Evolutionary conservation across 2,113 vertebrate genomes (phyloP).

Genomic region (Eupsittula cactorum): DNA sequence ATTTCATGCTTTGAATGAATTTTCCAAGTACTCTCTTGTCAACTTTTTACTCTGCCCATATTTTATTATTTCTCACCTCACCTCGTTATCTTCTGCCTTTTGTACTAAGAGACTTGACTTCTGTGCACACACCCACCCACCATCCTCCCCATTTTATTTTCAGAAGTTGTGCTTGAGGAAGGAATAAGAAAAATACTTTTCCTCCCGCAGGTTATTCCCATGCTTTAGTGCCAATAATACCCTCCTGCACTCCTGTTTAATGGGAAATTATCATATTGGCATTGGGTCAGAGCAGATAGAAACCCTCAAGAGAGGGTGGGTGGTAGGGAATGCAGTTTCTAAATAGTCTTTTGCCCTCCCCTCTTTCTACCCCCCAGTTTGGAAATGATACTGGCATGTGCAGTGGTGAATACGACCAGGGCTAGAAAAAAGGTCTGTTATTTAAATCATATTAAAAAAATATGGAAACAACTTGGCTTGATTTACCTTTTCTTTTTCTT

Average conservation of each 20-base stretch:
- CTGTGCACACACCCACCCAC: not conserved
- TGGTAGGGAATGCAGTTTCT: not conserved
- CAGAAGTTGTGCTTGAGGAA: not conserved
- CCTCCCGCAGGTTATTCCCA: slow-evolving; percentile 59
- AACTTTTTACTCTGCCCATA: not conserved
- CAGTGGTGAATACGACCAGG: not conserved
- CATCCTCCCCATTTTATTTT: not conserved
- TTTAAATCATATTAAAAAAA: slow-evolving; percentile 43
- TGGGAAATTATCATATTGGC: slow-evolving; percentile 41
- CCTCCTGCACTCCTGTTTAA: slow-evolving; percentile 44
- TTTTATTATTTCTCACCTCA: not conserved
- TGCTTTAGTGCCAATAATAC: slow-evolving; percentile 48
- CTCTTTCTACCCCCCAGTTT: not conserved
- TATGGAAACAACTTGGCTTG: slow-evolving; percentile 13
- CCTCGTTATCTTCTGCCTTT: not conserved
- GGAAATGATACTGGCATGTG: not conserved
- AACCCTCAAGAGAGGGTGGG: not conserved
- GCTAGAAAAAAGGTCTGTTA: slow-evolving; percentile 19
- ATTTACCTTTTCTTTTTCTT: not conserved
- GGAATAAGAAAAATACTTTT: not conserved
- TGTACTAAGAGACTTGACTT: not conserved
- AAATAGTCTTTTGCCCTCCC: not conserved
- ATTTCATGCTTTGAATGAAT: not conserved
- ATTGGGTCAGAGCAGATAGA: slow-evolving; percentile 24
- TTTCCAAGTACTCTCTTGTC: not conserved